Evolutionary conservation across 2,797 vertebrate genomes (phyloP), one percentile per base, ranked within the genome.

Genomic region (Sebastes jordani): DNA sequence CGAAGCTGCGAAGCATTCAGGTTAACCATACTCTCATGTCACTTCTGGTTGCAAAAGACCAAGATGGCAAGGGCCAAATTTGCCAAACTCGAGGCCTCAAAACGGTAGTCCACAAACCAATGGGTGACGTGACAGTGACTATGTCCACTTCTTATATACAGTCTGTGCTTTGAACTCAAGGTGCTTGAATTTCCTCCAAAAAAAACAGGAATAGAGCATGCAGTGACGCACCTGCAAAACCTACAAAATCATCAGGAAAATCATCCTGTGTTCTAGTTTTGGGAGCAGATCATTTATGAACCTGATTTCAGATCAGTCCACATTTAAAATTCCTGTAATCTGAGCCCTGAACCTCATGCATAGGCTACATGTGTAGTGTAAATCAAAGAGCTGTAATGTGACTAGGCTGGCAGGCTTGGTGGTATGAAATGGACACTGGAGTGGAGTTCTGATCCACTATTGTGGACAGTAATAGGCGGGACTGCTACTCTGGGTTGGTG

Each of bases 341-440:
- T 54, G 55, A 80, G 7, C 32, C 23, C 4, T 1, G 8, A 16
- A 42, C 63, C 7, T 69, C 2, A 38, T 22, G 11, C 18, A 36
- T 16, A 20, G 36, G 22, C 38, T 61, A n/a, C 2, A 1, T 34
- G 77, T 79, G 23, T 62, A 29, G 9, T 49, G 56, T 74, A 82
- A 80, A 86, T 81, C 52, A 78, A 67, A 71, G 67, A n/a, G 30
- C 54, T 38, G 38, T 70, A 72, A 82, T 73, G 71, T 70, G 78
- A 82, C 62, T 20, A 14, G 27, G 22, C 52, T 42, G 65, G 30
- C 6, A 7, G 56, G 49, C 18, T 65, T 60, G n/a, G 60, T 65
- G 7, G 56, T 56, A 25, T 55, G 54, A 83, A 74, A 75, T 80
- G 25, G 25, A 89, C 32, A 71, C 61, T 32, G 7, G 52, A 79